Percentiles rank a stretch among this genome's conserved stretches.
Conservation (phyloP, 53 echinoderm and acorn worm species). For the Echinarachnius parma region DNA sequence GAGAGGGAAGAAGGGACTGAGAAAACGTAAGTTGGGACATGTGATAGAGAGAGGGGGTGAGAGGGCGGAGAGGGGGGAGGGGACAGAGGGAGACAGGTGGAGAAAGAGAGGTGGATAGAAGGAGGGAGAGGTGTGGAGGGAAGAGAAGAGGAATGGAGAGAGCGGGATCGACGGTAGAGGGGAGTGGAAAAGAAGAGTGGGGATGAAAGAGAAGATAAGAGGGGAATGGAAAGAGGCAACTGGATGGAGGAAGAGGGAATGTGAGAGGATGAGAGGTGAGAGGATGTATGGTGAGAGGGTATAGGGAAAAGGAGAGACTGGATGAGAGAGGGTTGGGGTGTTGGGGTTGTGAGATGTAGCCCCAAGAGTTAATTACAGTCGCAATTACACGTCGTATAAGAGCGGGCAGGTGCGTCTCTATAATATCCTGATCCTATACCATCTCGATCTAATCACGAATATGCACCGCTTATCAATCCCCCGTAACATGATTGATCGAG, state of each 20-base stretch:
- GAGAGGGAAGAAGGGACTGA: not conserved
- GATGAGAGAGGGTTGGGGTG: too few species aligned
- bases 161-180: not conserved
- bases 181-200: not conserved
- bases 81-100: not conserved
- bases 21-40: not conserved
- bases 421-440: slow-evolving; percentile 14
- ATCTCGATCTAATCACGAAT: not conserved
- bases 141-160: not conserved
- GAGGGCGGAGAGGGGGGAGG: not conserved
- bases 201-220: slow-evolving; percentile 30
- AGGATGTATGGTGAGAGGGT: too few species aligned
- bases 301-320: too few species aligned
- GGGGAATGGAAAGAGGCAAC: not conserved
- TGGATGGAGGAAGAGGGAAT: too few species aligned
- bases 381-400: slow-evolving; percentile 27
- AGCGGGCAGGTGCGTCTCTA: slow-evolving; percentile 2
- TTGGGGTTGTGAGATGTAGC: slow-evolving; percentile 19
- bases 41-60: not conserved
- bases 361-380: slow-evolving; percentile 25
- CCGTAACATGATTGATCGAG: too few species aligned
- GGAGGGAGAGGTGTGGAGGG: not conserved
- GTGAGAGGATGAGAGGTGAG: too few species aligned
- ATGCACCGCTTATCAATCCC: too few species aligned
- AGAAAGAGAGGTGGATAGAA: not conserved